phyloP scores from a whole-genome alignment of 1,140 invertebrate species.

The Bombus turneri region DNA sequence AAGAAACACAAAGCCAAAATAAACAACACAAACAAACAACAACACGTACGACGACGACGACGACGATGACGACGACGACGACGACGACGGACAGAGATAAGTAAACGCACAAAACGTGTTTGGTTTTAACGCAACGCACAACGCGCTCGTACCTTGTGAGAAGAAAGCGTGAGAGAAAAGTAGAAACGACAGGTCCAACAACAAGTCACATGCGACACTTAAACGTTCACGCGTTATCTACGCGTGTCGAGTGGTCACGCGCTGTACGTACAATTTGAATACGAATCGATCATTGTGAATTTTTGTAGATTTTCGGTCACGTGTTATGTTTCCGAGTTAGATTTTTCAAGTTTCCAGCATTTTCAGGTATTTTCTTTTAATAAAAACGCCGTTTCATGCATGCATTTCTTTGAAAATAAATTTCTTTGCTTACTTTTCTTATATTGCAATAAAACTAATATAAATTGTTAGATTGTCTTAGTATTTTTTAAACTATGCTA shows the following conservation, averaged over 20 bases:
- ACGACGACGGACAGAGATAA: constrained; percentile 64
- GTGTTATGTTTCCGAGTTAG: not conserved
- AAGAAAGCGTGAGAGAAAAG: constrained; percentile 45
- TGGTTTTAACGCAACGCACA: constrained; percentile 70
- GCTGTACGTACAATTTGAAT: constrained; percentile 2
- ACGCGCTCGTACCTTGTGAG: constrained; percentile 58
- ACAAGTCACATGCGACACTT: constrained; percentile 80
- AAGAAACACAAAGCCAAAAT: constrained; percentile 83
- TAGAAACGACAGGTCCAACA: constrained; percentile 70
- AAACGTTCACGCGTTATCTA: constrained; percentile 75
- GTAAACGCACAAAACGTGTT: constrained; percentile 58
- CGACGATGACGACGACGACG: constrained; percentile 59
- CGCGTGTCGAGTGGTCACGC: constrained; percentile 59
- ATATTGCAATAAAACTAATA: no score
- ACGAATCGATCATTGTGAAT: not conserved
- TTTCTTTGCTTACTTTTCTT: no score
- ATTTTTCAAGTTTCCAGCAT: not conserved
- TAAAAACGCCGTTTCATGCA: not conserved
- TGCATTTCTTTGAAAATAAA: not conserved
- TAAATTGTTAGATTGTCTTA: not conserved
- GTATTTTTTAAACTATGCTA: not conserved
- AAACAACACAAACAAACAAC: constrained; percentile 82
- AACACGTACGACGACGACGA: constrained; percentile 62
- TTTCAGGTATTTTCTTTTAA: not conserved
- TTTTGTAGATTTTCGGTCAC: not conserved